phyloP scores from a whole-genome alignment of 1,140 invertebrate species.

The Lucilia cuprina region DNA sequence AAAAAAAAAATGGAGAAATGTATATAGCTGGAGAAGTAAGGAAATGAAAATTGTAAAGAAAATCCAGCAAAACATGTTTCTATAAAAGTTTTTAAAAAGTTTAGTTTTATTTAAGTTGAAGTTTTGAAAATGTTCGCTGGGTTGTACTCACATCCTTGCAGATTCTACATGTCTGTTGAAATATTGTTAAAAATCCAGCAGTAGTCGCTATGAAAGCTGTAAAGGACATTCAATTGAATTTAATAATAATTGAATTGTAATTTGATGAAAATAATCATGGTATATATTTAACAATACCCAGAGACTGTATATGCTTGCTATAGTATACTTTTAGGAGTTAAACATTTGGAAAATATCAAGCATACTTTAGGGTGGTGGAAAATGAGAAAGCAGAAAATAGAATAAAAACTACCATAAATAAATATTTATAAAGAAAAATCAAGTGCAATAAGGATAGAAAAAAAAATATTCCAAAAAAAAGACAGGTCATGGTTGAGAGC shows the following conservation, averaged over 20 bases:
- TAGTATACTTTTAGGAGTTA: background rate
- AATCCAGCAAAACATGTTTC: background rate
- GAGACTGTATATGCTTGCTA: background rate
- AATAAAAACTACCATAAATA: too few species aligned
- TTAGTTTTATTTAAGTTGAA: too few species aligned
- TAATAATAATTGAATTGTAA: background rate
- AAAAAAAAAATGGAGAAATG: too few species aligned
- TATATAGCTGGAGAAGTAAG: background rate
- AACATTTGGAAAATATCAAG: background rate
- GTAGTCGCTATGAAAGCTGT: background rate
- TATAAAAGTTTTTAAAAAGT: too few species aligned
- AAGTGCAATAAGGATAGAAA: background rate
- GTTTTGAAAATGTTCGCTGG: background rate
- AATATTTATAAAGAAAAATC: background rate
- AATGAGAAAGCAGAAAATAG: too few species aligned
- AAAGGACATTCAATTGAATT: conserved; percentile 13
- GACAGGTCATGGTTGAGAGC: background rate
- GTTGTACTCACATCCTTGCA: background rate
- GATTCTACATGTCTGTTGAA: background rate
- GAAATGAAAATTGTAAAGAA: background rate
- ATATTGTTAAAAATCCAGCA: background rate
- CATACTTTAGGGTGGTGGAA: background rate
- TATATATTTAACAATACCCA: background rate
- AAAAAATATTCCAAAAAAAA: too few species aligned
- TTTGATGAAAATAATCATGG: conserved; percentile 15